These are phyloP conservation scores for Drepana falcataria DNA, from an alignment of 2,888 invertebrate genomes.

Conservation along the genomic window DNA sequence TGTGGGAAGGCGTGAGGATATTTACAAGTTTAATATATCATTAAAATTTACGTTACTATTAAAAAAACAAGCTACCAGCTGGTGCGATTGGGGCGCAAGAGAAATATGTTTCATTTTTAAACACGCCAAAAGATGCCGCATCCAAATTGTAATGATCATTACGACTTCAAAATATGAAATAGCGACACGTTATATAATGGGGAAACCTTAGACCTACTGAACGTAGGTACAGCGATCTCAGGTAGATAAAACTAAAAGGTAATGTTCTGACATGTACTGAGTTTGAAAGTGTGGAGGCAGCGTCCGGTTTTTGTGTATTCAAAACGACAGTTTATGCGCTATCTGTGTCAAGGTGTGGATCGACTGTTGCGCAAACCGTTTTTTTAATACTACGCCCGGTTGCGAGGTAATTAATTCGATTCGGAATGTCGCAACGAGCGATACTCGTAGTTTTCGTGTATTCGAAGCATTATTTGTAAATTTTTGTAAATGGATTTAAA, in stretches of 20 bases:
- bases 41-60: no score
- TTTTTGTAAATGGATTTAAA: slow-evolving; percentile 22
- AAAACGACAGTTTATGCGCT: slow-evolving; percentile 73
- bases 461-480: slow-evolving; percentile 30
- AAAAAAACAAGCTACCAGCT: no score
- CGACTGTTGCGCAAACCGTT: slow-evolving; percentile 74
- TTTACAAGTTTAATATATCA: no score
- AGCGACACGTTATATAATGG: no score
- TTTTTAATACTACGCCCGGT: slow-evolving; percentile 73
- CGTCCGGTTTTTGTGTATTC: slow-evolving; percentile 79
- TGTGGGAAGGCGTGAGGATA: no score
- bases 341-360: slow-evolving; percentile 77
- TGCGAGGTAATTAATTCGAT: slow-evolving; percentile 78
- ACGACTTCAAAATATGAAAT: no score
- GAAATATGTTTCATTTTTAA: no score
- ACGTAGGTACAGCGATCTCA: neutral
- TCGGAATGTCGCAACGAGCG: slow-evolving; percentile 70
- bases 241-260: neutral
- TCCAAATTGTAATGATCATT: no score
- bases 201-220: no score
- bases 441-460: slow-evolving; percentile 63
- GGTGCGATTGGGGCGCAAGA: no score
- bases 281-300: slow-evolving; percentile 59
- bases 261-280: slow-evolving; percentile 11
- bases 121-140: no score